These are phyloP conservation scores for Phymorhynchus buccinoides DNA, from an alignment of 1,140 invertebrate genomes.

Conservation along the genomic window DNA sequence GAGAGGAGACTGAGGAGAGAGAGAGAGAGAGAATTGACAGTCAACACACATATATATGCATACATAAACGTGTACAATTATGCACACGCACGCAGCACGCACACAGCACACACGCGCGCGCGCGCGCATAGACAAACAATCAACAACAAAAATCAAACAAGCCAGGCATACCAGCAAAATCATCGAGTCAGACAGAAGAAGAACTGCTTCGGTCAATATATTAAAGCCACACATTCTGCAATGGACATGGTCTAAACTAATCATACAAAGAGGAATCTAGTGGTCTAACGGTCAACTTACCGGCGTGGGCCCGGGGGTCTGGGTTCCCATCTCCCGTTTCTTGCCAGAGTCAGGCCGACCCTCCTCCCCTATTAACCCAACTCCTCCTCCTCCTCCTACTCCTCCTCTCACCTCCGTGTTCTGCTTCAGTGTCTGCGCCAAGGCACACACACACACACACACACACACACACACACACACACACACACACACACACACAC, in stretches of 20 bases:
- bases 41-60: not conserved
- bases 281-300: slow-evolving; percentile 57
- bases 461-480: not conserved
- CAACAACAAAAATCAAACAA: not conserved
- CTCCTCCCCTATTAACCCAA: too few species aligned
- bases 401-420: slow-evolving; percentile 87
- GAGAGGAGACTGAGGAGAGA: too few species aligned
- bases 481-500: slow-evolving; percentile 16
- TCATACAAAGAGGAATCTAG: too few species aligned
- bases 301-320: slow-evolving; percentile 76
- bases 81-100: too few species aligned
- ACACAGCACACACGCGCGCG: not conserved
- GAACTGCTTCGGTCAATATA: not conserved
- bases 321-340: slow-evolving; percentile 81
- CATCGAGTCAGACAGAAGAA: not conserved
- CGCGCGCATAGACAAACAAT: not conserved
- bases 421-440: slow-evolving; percentile 89
- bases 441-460: not conserved
- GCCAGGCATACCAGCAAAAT: not conserved
- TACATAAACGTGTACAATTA: not conserved
- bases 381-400: too few species aligned
- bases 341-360: slow-evolving; percentile 52
- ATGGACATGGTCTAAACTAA: too few species aligned
- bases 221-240: too few species aligned
- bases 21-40: too few species aligned